Conservation (phyloP, 2,113 vertebrate species). For the Semnornis frantzii region DNA sequence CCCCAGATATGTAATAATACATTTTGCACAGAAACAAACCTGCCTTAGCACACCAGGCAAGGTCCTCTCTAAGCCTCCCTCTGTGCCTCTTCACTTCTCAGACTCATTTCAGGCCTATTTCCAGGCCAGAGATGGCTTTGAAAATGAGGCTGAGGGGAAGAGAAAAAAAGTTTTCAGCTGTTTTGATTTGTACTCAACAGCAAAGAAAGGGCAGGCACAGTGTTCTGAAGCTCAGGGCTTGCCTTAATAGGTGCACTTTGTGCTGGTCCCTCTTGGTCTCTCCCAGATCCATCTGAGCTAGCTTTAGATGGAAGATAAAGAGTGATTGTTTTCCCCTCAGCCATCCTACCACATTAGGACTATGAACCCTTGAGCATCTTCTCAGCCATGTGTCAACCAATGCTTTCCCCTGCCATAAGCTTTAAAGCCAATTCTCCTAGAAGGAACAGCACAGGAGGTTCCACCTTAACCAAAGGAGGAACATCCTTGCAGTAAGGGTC, state of each 20-base stretch:
- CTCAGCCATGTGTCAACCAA: not conserved
- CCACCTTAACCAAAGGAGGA: too few relatives aligned
- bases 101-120: constrained; percentile 51
- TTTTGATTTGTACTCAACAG: constrained; percentile 27
- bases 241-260: not conserved
- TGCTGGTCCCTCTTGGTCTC: not conserved
- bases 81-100: not conserved
- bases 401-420: not conserved
- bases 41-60: not conserved
- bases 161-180: not conserved
- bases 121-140: not conserved
- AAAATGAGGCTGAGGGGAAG: constrained; percentile 1
- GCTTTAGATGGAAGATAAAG: not conserved
- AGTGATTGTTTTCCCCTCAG: not conserved
- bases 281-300: not conserved
- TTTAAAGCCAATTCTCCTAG: not conserved
- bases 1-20: constrained; percentile 44
- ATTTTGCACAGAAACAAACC: constrained; percentile 45
- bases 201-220: not conserved
- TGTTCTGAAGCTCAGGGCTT: not conserved
- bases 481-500: too few relatives aligned
- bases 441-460: not conserved
- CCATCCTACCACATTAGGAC: not conserved
- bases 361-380: not conserved
- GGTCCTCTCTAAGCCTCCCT: constrained; percentile 1